Evolutionary conservation across 1,140 invertebrate species (phyloP), one percentile per base, ranked within the genome.

Genomic region (Octopus sinensis): DNA sequence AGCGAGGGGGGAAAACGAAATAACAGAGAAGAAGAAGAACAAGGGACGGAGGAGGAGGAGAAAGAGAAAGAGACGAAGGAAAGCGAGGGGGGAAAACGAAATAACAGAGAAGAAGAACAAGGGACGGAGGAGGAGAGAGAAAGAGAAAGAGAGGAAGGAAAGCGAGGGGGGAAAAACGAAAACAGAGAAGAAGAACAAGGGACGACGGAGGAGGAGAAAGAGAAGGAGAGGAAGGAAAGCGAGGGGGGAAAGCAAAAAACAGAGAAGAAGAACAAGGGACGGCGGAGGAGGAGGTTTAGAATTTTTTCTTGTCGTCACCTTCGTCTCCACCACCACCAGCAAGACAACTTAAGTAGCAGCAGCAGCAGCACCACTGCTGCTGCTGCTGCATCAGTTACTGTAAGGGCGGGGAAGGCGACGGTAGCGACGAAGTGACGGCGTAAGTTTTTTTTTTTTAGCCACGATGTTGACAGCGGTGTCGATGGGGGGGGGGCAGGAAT

Each of bases 11-110:
- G 23, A n/a, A 9, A n/a, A 68, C 9, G 62, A 68, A n/a, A 68
- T 68, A 68, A 68, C 9, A 68, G 62, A 68, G 62, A 68, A 68
- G 62, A 68, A n/a, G n/a, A n/a, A 68, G 62, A n/a, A 68, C n/a
- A 68, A 68, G 62, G n/a, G 62, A 68, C 9, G n/a, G n/a, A 68
- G 62, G n/a, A n/a, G n/a, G 62, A 68, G n/a, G 9, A 68, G 62
- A 68, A 10, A 68, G n/a, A n/a, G n/a, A n/a, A 68, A n/a, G n/a
- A n/a, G n/a, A n/a, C 9, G 62, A 68, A 10, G n/a, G n/a, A n/a
- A 68, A n/a, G n/a, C 9, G n/a, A 68, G n/a, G 62, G n/a, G 62
- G n/a, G 62, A 68, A n/a, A 68, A n/a, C 9, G 62, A 68, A 10
- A 68, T 10, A n/a, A 68, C 9, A 68, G 62, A 68, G 62, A 68